Conservation (phyloP, 2,797 vertebrate species). For the Falco peregrinus region DNA sequence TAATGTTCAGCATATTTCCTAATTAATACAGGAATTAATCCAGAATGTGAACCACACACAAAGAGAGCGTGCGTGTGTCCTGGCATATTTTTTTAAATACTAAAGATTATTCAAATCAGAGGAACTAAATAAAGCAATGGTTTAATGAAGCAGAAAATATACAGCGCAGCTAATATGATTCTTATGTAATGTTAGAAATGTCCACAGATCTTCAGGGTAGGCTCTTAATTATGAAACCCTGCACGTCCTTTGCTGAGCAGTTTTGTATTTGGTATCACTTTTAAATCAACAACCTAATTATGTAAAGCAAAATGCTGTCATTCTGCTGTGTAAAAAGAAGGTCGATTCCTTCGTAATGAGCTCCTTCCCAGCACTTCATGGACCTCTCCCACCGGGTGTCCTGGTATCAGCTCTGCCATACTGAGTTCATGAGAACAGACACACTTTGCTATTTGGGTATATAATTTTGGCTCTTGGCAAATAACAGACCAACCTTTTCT, state of each 20-base stretch:
- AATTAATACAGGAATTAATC: not conserved
- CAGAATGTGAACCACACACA: not conserved
- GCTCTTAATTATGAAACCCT: not conserved
- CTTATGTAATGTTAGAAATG: not conserved
- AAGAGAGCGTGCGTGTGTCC: not conserved
- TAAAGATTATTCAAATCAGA: slow-evolving; percentile 18
- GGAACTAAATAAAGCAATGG: slow-evolving; percentile 27
- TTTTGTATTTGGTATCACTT: not conserved
- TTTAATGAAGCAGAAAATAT: slow-evolving; percentile 33
- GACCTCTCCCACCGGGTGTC: not conserved
- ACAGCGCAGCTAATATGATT: not conserved
- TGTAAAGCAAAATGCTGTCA: not conserved
- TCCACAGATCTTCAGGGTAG: not conserved
- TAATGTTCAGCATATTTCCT: not conserved
- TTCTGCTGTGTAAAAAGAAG: not conserved
- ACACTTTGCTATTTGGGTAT: not conserved
- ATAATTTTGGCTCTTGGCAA: not conserved
- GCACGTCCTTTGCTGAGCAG: not conserved
- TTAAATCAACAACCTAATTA: not conserved
- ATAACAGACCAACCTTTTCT: not conserved
- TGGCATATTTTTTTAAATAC: not conserved
- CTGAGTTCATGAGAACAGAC: not conserved
- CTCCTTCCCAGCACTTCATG: not conserved
- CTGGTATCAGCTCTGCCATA: not conserved
- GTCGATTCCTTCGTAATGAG: fast-evolving